Evolutionary conservation across 2,888 invertebrate genomes (phyloP), one percentile per base, ranked within the genome.

Genomic region (Macrosoma leucophasiata): DNA sequence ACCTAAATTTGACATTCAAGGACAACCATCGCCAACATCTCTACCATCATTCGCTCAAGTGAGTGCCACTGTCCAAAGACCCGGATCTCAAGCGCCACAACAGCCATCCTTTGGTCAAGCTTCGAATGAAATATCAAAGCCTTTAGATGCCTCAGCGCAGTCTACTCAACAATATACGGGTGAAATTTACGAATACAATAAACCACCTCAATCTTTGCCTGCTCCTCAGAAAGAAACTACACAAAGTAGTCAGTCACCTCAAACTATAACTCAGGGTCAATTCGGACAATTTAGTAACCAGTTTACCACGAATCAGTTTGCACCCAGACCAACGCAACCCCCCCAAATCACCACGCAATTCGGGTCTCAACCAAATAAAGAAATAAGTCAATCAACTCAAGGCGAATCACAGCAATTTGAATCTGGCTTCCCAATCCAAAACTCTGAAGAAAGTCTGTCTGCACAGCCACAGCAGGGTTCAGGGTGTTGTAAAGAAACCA

Each of bases 161-260:
- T 20, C 21, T n/a, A 52, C 42, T 19, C 59, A 58, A 20, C 61
- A 62, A 35, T 60, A 62, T 26, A 46, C 43, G 5, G 62, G 64
- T 11, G 59, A 65, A 49, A 48, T 77, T 39, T 75, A 46, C 12
- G 37, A 44, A 23, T 48, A 46, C 22, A 37, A 35, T 4, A 48
- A 48, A 40, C 48, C 44, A 8, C 14, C 27, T 6, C 36, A 37
- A 12, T 25, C 33, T 2, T 29, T 41, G 12, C 14, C 36, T 4
- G 13, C 17, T 13, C 25, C 32, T 14, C 30, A 20, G 23, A 28
- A 28, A 1, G 19, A 4, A 11, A 14, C 4, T 15, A n/a, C n/a
- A n/a, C n/a, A n/a, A n/a, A n/a, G n/a, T n/a, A n/a, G n/a, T n/a
- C n/a, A n/a, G n/a, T n/a, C n/a, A n/a, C n/a, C n/a, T n/a, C n/a